Percentiles rank a stretch among this genome's conserved stretches.
These are phyloP conservation scores for Aphis craccivora DNA, from an alignment of 1,140 invertebrate species.

Conservation along the genomic window DNA sequence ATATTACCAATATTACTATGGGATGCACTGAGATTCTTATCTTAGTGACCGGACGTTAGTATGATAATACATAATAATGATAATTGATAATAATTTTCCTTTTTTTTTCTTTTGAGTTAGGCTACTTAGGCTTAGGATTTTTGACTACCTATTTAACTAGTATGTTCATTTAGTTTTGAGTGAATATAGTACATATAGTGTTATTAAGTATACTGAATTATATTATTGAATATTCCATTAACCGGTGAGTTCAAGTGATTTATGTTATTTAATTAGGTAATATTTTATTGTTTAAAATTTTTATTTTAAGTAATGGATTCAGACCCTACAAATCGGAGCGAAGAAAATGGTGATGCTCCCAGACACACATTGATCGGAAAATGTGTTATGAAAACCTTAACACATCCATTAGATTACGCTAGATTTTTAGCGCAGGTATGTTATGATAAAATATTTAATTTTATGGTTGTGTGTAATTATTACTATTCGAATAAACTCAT, in stretches of 20 bases:
- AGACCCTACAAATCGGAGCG: background rate
- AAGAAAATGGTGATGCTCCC: background rate
- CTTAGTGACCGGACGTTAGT: no score
- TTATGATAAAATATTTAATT: background rate
- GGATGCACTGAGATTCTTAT: no score
- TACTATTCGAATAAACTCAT: background rate
- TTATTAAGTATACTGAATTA: background rate
- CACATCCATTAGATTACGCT: constrained; percentile 33
- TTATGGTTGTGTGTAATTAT: background rate
- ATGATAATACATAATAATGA: no score
- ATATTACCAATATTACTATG: no score
- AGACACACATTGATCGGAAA: background rate
- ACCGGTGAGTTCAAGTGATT: background rate
- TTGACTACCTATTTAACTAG: background rate
- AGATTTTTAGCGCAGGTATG: constrained; percentile 41
- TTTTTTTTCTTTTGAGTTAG: no score
- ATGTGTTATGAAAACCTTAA: background rate
- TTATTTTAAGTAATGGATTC: constrained; percentile 12
- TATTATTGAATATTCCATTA: background rate
- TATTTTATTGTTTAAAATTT: background rate
- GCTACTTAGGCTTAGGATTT: no score
- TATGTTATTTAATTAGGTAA: background rate
- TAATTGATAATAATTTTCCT: no score
- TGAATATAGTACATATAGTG: background rate
- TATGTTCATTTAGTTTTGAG: background rate